phyloP scores from a whole-genome alignment of 1,140 invertebrate genomes.

The Meloidogyne floridensis region DNA sequence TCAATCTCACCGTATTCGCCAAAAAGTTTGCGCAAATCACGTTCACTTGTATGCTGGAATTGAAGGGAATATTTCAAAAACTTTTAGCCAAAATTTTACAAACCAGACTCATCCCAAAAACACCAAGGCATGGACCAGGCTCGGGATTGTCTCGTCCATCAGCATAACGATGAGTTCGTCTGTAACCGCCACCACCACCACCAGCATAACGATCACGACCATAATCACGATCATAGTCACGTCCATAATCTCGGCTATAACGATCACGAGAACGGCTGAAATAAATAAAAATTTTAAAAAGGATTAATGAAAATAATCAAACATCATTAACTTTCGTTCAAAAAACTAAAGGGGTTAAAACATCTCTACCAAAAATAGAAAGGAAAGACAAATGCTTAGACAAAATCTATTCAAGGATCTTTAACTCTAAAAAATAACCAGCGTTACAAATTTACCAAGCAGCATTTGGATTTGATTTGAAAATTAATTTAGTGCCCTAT shows the following conservation, averaged over 20 bases:
- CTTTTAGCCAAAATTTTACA: constrained; percentile 23
- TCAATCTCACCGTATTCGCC: constrained; percentile 44
- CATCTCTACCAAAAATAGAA: neutral
- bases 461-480: constrained; percentile 21
- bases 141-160: constrained; percentile 46
- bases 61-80: neutral
- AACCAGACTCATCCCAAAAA: constrained; percentile 50
- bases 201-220: neutral
- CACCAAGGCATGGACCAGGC: constrained; percentile 42
- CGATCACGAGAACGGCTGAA: constrained; percentile 32
- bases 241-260: constrained; percentile 9
- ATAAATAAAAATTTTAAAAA: neutral
- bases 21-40: constrained; percentile 41
- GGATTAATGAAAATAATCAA: no score
- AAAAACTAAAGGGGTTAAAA: no score
- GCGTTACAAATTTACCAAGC: constrained; percentile 15
- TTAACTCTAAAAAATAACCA: constrained; percentile 1
- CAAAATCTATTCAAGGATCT: neutral
- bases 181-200: constrained; percentile 15
- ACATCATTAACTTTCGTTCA: no score
- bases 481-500: constrained; percentile 12
- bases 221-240: neutral
- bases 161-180: constrained; percentile 22
- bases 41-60: constrained; percentile 38
- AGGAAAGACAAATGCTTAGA: neutral